phyloP scores from a whole-genome alignment of 2,797 vertebrate species.

The Balearica regulorum region DNA sequence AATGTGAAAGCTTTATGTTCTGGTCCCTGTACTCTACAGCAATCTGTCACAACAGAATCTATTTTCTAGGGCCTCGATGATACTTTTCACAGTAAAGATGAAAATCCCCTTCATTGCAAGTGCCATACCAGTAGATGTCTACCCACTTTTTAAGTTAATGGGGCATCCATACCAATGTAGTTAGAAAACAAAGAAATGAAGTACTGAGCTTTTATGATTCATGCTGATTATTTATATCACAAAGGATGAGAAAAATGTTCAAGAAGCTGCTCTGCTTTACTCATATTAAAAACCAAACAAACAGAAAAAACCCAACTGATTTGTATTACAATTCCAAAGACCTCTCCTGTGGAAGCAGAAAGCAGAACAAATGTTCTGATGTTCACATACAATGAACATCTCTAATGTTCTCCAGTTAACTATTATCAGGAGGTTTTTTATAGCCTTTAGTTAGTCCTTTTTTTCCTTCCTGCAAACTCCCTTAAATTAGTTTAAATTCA shows the following conservation, averaged over 20 bases:
- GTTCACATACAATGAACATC: neutral
- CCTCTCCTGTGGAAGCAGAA: neutral
- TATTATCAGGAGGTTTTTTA: neutral
- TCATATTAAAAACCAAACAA: neutral
- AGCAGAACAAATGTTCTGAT: neutral
- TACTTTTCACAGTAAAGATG: neutral
- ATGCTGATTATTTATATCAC: neutral
- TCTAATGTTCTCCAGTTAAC: neutral
- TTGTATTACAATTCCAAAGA: neutral
- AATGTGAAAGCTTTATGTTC: neutral
- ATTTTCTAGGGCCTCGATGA: neutral
- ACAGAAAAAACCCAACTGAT: neutral
- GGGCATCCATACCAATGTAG: neutral
- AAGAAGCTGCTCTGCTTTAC: neutral
- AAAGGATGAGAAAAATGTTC: neutral
- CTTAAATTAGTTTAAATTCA: neutral
- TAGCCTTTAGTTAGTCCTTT: neutral
- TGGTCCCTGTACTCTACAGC: neutral
- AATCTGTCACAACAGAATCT: neutral
- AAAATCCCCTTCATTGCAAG: neutral
- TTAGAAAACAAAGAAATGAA: neutral
- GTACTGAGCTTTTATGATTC: neutral
- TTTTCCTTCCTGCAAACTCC: neutral
- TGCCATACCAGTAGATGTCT: neutral
- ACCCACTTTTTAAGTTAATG: neutral